Evolutionary conservation across 2,113 vertebrate genomes (phyloP), one percentile per base, ranked within the genome.

Genomic region (Formicarius rufipectus): DNA sequence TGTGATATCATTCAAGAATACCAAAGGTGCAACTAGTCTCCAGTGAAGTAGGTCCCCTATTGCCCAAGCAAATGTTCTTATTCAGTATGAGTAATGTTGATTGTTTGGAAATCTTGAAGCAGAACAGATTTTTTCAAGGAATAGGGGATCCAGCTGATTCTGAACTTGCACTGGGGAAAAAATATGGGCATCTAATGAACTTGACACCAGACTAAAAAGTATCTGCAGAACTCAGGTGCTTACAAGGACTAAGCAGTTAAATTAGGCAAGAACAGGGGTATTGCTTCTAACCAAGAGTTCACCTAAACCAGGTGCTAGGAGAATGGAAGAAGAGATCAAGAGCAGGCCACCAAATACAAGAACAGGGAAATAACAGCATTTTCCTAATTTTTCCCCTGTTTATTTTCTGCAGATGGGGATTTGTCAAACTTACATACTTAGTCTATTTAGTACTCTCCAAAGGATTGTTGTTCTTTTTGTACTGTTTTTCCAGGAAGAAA

Each of bases 81-180:
- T n/a, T 83, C 30, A 14, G 52, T 60, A 4, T 33, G 27, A 78
- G 33, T 85, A 63, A 4, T 28, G 25, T 47, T 62, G 18, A 47
- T 87, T 80, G n/a, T 80, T 90, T 63, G 45, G n/a, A 90, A 80
- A 77, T 59, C 33, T 66, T 80, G 55, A 73, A 73, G 31, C 14
- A 87, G 31, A 86, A 74, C 8, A 42, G 45, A 90, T 50, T 71
- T 88, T 25, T 35, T 55, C 40, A 58, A 86, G 37, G 37, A 85
- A 8, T 2, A 53, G 22, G 14, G 53, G 18, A 6, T 9, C 62
- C 16, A 20, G 50, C 53, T 50, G 58, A 58, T 66, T 66, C 49
- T 92, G 35, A 50, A 63, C 16, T 62, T 60, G 13, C 28, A 45
- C 2, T 66, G 23, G 6, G 24, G 27, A 66, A 86, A 86, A 83